These are phyloP conservation scores for Diploscapter pachys DNA, from an alignment of 1,140 invertebrate species.

Conservation along the genomic window DNA sequence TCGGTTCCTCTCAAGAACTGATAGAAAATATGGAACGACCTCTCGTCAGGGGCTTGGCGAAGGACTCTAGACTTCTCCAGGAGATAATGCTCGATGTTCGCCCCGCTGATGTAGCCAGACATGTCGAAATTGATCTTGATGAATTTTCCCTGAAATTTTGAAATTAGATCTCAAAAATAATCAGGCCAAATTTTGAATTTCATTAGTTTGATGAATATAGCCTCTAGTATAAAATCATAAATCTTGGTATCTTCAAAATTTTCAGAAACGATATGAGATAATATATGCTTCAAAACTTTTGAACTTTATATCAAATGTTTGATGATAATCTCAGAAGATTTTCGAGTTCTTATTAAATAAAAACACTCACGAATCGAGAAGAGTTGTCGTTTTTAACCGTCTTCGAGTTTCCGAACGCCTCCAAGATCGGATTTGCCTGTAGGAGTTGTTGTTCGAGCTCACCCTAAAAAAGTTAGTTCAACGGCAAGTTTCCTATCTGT, in stretches of 20 bases:
- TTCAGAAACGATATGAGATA: too few relatives aligned
- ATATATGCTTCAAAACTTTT: too few relatives aligned
- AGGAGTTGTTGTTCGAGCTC: slow-evolving; percentile 34
- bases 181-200: too few relatives aligned
- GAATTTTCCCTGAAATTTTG: slow-evolving; percentile 83
- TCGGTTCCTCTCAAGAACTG: slow-evolving; percentile 67
- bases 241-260: too few relatives aligned
- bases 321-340: too few relatives aligned
- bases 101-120: slow-evolving; percentile 75
- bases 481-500: too few relatives aligned
- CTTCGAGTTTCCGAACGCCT: slow-evolving; percentile 95
- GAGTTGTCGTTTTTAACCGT: slow-evolving; percentile 94
- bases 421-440: slow-evolving; percentile 85
- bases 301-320: too few relatives aligned
- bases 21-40: slow-evolving; percentile 98
- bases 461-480: slow-evolving; percentile 62
- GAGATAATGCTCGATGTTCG: slow-evolving; percentile 80
- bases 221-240: neutral
- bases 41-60: slow-evolving; percentile 85
- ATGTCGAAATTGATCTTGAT: slow-evolving; percentile 99
- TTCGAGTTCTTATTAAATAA: too few relatives aligned
- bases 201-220: neutral
- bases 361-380: slow-evolving; percentile 87
- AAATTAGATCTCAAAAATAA: too few relatives aligned
- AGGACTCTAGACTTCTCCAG: slow-evolving; percentile 95